phyloP scores from a whole-genome alignment of 2,888 invertebrate genomes.

The Cryptocheilus praepositus region DNA sequence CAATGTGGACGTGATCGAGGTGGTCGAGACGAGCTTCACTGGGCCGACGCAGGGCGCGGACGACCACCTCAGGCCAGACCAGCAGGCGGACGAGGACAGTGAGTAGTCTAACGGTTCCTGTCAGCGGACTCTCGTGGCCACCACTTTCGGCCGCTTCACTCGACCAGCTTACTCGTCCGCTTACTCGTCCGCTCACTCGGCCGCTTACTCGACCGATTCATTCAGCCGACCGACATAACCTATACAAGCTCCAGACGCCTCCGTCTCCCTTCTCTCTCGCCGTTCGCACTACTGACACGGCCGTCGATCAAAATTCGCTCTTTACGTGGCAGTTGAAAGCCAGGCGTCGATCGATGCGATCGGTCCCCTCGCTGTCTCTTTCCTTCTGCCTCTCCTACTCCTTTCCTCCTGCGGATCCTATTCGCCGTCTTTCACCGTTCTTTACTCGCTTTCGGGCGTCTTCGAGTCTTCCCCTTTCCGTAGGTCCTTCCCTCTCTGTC shows the following conservation, averaged over 20 bases:
- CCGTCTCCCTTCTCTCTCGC: neutral
- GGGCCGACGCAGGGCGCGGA: conserved; percentile 51
- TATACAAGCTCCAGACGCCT: conserved; percentile 9
- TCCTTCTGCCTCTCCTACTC: conserved; percentile 17
- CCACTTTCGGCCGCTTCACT: neutral
- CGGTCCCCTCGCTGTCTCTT: neutral
- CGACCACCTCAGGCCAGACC: conserved; percentile 79
- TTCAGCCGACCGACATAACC: conserved; percentile 25
- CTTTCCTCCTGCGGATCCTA: neutral
- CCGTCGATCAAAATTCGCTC: no score
- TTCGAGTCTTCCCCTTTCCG: neutral
- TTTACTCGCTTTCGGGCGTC: neutral
- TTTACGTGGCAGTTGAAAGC: no score
- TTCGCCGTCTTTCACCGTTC: neutral
- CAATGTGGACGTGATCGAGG: conserved; percentile 86
- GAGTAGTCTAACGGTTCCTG: conserved; percentile 69
- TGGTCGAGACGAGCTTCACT: conserved; percentile 80
- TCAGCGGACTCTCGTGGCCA: conserved; percentile 44
- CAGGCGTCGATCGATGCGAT: no score
- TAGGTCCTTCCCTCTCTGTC: neutral
- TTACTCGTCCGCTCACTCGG: neutral
- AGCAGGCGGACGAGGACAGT: conserved; percentile 78
- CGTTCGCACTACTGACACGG: no score
- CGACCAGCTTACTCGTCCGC: neutral
- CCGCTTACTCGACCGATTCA: no score